Evolutionary conservation across 2,888 invertebrate genomes (phyloP), one percentile per base, ranked within the genome.

Genomic region (Macrophya alboannulata): DNA sequence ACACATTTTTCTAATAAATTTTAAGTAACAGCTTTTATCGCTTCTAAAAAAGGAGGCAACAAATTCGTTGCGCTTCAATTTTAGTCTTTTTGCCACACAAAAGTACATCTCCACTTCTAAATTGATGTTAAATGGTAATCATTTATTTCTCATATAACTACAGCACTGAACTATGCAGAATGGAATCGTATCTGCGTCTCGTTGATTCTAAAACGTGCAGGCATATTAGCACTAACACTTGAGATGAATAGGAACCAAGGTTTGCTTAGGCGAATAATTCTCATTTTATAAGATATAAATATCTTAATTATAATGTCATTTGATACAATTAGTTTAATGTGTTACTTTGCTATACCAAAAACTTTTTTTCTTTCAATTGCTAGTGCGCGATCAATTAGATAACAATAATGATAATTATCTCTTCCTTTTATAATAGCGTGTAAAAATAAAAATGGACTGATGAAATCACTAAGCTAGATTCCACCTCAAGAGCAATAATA

Each of bases 401-500:
- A 37, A 77, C 37, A 10, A 31, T 9, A 25, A 55, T 77, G 8
- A 43, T 17, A n/a, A 62, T 62, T 68, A 37, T 8, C 37, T 37
- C 37, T 17, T 15, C 12, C 37, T 37, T 37, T 37, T 17, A 59
- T 5, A 25, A 0, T 21, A 62, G 31, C 21, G 12, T 21, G 9
- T 62, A 21, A 25, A 40, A 15, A 62, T 6, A 43, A 59, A 40
- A 81, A n/a, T 59, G 0, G 81, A 62, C 59, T 81, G 59, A 81
- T 45, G 15, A 81, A 59, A 81, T 81, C 37, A 25, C 62, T 62
- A 81, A 81, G 81, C 81, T 81, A 62, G 21, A 21, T 59, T 59
- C 59, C 15, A 43, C 10, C 43, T 77, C 31, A 8, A 77, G 21
- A 81, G 81, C 59, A 81, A 81, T 81, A 81, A 81, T 81, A 62